Conservation (phyloP, 2,888 invertebrate species). For the Euplagia quadripunctaria region DNA sequence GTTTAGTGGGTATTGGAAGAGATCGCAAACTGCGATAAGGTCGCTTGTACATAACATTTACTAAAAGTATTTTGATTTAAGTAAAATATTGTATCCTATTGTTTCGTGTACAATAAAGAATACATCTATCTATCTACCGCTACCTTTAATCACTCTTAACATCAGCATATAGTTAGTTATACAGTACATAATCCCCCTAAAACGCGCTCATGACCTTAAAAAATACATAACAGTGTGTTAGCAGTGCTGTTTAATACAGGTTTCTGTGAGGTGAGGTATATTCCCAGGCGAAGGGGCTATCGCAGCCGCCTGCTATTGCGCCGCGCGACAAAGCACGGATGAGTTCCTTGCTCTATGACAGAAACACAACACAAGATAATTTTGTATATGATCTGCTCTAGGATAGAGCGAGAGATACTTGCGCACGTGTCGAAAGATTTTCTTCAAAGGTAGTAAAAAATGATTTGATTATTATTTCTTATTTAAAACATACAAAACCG, state of each 20-base stretch:
- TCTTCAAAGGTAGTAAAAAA: no score
- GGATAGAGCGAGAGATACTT: neutral
- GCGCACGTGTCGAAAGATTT: neutral
- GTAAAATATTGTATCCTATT: no score
- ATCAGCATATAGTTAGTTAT: neutral
- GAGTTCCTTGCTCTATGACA: no score
- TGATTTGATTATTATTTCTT: no score
- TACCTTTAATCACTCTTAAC: neutral
- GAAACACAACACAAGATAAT: neutral
- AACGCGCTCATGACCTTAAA: neutral
- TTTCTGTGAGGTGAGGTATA: neutral
- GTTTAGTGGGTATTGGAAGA: no score
- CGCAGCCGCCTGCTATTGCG: neutral
- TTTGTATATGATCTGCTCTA: neutral
- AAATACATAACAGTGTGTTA: neutral
- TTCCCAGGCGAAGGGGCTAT: neutral
- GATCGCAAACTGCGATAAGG: no score
- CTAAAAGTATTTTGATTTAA: no score
- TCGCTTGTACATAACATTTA: no score
- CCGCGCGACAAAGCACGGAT: no score
- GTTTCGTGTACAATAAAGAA: no score
- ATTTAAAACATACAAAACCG: neutral
- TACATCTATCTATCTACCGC: no score
- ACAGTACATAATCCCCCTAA: no score
- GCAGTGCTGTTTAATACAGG: neutral